Evolutionary conservation across 1,140 invertebrate genomes (phyloP).

Genomic region (Ceratitis capitata): DNA sequence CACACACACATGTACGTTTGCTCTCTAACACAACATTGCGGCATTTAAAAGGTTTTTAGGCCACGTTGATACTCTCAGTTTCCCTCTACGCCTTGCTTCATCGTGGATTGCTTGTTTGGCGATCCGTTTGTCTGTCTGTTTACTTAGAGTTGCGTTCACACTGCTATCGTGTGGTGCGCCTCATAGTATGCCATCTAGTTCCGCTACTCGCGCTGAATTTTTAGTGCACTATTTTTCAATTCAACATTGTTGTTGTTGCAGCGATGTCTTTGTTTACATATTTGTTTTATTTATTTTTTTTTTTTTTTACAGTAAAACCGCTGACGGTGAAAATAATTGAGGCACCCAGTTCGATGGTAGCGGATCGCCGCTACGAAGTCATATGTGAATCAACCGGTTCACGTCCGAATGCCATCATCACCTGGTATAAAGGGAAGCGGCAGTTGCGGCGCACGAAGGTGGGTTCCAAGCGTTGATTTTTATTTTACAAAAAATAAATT

Average conservation of each 20-base stretch:
- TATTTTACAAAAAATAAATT: neutral
- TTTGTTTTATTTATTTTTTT: neutral
- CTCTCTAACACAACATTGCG: neutral
- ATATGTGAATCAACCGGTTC: conserved; percentile 85
- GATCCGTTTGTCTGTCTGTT: neutral
- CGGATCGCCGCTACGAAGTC: conserved; percentile 80
- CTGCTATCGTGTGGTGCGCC: neutral
- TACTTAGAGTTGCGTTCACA: neutral
- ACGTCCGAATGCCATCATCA: conserved; percentile 84
- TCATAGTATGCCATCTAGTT: neutral
- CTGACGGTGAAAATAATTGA: conserved; percentile 79
- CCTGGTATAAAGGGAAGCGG: conserved; percentile 87
- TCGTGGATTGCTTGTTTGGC: neutral
- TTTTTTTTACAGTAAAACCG: conserved; percentile 76
- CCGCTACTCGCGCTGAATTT: neutral
- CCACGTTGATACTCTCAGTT: neutral
- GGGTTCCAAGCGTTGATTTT: conserved; percentile 50
- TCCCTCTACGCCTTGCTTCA: neutral
- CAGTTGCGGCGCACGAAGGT: conserved; percentile 80
- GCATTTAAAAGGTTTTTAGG: conserved; percentile 29
- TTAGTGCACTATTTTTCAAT: neutral
- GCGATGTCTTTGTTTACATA: conserved; percentile 20
- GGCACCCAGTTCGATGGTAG: conserved; percentile 72
- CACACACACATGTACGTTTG: too few species aligned
- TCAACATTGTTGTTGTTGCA: neutral